Conservation (phyloP, 2,888 invertebrate genomes). For the Sinhomidia bicolor region DNA sequence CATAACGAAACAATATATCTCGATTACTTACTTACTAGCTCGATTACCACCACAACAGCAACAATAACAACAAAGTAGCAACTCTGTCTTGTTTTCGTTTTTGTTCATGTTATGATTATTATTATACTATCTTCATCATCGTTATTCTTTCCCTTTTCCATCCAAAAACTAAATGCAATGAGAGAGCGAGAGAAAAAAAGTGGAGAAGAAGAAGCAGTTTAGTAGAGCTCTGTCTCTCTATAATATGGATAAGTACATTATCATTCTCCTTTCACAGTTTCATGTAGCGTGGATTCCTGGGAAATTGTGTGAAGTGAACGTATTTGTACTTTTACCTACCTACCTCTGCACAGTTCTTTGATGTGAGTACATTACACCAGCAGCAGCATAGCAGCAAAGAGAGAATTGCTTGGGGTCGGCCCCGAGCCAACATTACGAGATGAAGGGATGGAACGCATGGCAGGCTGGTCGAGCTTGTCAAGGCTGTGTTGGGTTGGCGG, state of each 20-base stretch:
- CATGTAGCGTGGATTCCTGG: background rate
- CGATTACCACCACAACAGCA: constrained; percentile 26
- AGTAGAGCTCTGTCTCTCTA: too few species aligned
- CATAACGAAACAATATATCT: constrained; percentile 22
- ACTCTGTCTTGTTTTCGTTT: constrained; percentile 1
- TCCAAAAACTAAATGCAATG: background rate
- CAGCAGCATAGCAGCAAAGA: too few species aligned
- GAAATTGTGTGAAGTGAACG: constrained; percentile 9
- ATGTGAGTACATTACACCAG: constrained; percentile 1
- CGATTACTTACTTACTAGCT: constrained; percentile 40
- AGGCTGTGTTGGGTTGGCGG: constrained; percentile 80
- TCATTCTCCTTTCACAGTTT: background rate
- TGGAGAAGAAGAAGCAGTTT: too few species aligned
- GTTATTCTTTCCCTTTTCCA: constrained; percentile 22
- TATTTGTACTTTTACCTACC: background rate
- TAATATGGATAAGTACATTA: constrained; percentile 32
- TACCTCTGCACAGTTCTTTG: background rate
- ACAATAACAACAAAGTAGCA: constrained; percentile 19
- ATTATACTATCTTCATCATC: constrained; percentile 31
- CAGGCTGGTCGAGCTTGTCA: constrained; percentile 78
- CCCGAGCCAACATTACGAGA: constrained; percentile 73
- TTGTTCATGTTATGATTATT: constrained; percentile 16
- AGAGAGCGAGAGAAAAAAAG: background rate
- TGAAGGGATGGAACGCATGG: constrained; percentile 78
- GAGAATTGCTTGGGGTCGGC: constrained; percentile 67